Base-by-base conservation (phyloP, 2,113 vertebrate species). In the Ophiodon elongatus region DNA sequence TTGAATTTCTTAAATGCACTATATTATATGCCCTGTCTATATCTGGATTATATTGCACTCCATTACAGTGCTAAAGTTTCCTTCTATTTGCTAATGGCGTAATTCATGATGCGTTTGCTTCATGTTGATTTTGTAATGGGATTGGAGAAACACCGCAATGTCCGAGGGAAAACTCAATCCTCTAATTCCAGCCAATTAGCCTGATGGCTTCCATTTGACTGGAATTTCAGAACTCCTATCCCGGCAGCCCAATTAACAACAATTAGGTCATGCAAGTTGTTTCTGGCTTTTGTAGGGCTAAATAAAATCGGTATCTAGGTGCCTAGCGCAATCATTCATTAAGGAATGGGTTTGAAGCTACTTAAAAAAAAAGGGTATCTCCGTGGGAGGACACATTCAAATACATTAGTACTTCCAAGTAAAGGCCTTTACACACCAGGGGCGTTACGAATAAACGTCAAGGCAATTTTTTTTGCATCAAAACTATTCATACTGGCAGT, bases 71-170 rank as follows among this genome's bases (percentile, higher is more conserved):
- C 10, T 52, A 33, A 23, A 68, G 15, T 27, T 4, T 10, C 25
- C 72, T 25, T 74, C 47, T 76, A 60, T 82, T 79, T 54, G 39
- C 73, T 73, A 76, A 85, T 90, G 74, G 59, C 33, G 6, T 83
- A 63, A 83, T 81, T n/a, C 27, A 82, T 68, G n/a, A 65, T 64
- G 63, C 75, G 41, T 86, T 81, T 78, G 37, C 37, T 68, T 15
- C 75, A 29, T 84, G 73, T 74, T 84, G 33, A 64, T 64, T 83
- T 73, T 81, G 23, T 65, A 52, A 83, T 78, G 39, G 59, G 43
- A 80, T 57, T 35, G 19, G 50, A 73, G 35, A 65, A 47, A 37
- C 52, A 4, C 31, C 21, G 27, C 59, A 72, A 43, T 39, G 35
- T 79, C 41, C 9, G 23, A 54, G 78, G 31, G 41, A 41, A 79